Evolutionary conservation across 2,797 vertebrate species (phyloP).

Genomic region (Etheostoma perlongum): DNA sequence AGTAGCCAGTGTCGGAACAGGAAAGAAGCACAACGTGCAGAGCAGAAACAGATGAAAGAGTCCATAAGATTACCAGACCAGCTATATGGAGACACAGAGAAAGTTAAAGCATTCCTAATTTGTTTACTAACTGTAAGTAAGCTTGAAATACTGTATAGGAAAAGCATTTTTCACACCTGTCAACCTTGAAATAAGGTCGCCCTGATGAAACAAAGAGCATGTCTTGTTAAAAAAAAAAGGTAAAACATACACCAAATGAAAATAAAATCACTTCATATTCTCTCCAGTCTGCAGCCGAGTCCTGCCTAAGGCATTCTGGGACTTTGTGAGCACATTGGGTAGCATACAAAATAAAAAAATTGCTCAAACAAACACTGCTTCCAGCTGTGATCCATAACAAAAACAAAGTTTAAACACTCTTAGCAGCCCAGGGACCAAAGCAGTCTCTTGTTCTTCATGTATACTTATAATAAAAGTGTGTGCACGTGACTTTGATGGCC

Average conservation of each 20-base stretch:
- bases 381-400: conserved; percentile 19
- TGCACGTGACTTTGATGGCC: background rate
- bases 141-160: background rate
- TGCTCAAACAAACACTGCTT: conserved; percentile 23
- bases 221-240: conserved; percentile 5
- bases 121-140: background rate
- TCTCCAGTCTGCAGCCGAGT: conserved; percentile 12
- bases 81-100: conserved; percentile 12
- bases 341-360: background rate
- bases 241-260: conserved; percentile 5
- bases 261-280: conserved; percentile 22
- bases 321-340: conserved; percentile 12
- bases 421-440: conserved; percentile 21
- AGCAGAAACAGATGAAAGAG: conserved; percentile 29
- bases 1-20: conserved; percentile 62
- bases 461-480: conserved; percentile 3
- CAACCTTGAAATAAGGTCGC: conserved; percentile 7
- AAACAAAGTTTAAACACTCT: background rate
- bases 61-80: background rate
- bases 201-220: conserved; percentile 22
- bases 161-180: conserved; percentile 26
- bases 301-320: conserved; percentile 43
- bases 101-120: conserved; percentile 9
- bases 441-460: background rate
- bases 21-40: conserved; percentile 59